phyloP scores from a whole-genome alignment of 2,797 vertebrate species.

The Heteromormyrus szaboi region DNA sequence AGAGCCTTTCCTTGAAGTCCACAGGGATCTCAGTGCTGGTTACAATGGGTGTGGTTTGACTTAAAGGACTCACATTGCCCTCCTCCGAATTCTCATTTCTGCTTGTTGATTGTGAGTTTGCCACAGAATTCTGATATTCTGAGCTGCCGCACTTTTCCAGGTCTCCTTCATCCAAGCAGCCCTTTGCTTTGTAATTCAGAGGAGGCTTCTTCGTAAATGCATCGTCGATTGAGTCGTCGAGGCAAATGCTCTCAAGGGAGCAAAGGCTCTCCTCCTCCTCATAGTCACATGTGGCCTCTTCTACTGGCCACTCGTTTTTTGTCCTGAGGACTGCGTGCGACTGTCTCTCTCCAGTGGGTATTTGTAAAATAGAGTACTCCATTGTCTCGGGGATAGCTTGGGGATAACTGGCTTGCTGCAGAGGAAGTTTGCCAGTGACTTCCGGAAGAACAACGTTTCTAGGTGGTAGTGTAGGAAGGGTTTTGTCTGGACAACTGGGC shows the following conservation, averaged over 20 bases:
- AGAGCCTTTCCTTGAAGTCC: constrained; percentile 61
- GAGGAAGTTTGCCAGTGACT: not conserved
- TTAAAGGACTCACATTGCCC: fast-evolving
- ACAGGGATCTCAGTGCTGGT: constrained; percentile 36
- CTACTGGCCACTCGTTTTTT: not conserved
- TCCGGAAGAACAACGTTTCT: constrained; percentile 23
- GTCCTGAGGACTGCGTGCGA: constrained; percentile 31
- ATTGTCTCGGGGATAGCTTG: not conserved
- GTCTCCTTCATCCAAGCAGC: not conserved
- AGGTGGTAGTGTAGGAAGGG: constrained; percentile 7
- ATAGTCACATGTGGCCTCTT: constrained; percentile 15
- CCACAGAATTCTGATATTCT: constrained; percentile 37
- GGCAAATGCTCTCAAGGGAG: constrained; percentile 24
- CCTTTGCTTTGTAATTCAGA: constrained; percentile 41
- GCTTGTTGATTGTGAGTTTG: constrained; percentile 6
- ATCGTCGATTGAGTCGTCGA: constrained; percentile 25
- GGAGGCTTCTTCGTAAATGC: constrained; percentile 37
- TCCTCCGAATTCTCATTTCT: not conserved
- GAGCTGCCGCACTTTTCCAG: not conserved
- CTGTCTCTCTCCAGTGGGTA: constrained; percentile 26
- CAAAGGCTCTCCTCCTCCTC: constrained; percentile 24
- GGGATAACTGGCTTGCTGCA: not conserved
- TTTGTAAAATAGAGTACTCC: constrained; percentile 52
- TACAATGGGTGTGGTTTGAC: not conserved
- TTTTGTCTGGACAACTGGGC: not conserved